phyloP scores from a whole-genome alignment of 92 coral and sea anemone genomes.

The Phymanthus crucifer region DNA sequence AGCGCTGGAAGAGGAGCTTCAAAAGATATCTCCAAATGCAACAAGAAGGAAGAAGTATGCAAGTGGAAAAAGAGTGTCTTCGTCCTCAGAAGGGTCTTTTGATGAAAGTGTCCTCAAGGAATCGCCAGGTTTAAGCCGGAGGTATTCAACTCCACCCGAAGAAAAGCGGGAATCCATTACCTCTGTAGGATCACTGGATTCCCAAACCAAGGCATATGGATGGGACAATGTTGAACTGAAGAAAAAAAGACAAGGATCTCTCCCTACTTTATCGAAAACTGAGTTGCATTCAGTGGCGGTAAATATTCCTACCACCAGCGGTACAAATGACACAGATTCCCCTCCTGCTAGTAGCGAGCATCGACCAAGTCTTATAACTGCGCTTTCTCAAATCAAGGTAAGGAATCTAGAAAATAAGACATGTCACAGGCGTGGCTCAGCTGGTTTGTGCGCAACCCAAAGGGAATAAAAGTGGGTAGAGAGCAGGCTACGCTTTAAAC shows the following conservation, averaged over 20 bases:
- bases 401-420: not conserved
- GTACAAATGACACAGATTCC: slow-evolving; percentile 1
- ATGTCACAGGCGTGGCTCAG: no score
- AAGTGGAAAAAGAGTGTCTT: slow-evolving; percentile 58
- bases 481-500: no score
- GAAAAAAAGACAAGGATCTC: slow-evolving; percentile 49
- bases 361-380: slow-evolving; percentile 69
- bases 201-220: slow-evolving; percentile 12
- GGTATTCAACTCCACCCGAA: not conserved
- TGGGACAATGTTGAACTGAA: slow-evolving; percentile 54
- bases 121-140: slow-evolving; percentile 32
- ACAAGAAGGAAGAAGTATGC: slow-evolving; percentile 46
- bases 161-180: slow-evolving; percentile 49
- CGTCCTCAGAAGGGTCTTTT: slow-evolving; percentile 73
- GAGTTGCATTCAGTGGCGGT: slow-evolving; percentile 52
- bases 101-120: slow-evolving; percentile 43
- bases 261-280: slow-evolving; percentile 43
- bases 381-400: slow-evolving; percentile 85
- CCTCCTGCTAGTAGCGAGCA: slow-evolving; percentile 25
- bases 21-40: slow-evolving; percentile 68
- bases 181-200: slow-evolving; percentile 62
- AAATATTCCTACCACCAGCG: slow-evolving; percentile 42
- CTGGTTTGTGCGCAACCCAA: no score
- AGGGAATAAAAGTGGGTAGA: no score
- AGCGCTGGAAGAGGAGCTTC: slow-evolving; percentile 74